phyloP scores from a whole-genome alignment of 2,888 invertebrate species.

The Euspilapteryx auroguttella region DNA sequence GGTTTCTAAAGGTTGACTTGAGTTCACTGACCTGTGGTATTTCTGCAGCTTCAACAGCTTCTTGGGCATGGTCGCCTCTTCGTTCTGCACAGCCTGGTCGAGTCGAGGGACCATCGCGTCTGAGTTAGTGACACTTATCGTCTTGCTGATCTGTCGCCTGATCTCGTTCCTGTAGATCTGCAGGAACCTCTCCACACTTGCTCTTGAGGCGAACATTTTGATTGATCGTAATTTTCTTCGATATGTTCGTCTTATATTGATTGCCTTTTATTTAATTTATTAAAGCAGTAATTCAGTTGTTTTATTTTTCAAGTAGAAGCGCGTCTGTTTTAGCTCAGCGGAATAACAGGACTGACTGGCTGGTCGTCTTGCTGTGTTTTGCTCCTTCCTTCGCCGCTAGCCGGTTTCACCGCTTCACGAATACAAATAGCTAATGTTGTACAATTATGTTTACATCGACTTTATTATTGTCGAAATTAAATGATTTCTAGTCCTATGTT shows the following conservation, averaged over 20 bases:
- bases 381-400: constrained; percentile 23
- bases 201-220: constrained; percentile 43
- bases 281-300: too few relatives aligned
- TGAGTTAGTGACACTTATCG: constrained; percentile 62
- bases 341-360: constrained; percentile 39
- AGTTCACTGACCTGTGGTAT: constrained; percentile 61
- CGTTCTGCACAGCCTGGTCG: constrained; percentile 32
- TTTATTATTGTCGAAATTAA: constrained; percentile 20
- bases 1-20: too few relatives aligned
- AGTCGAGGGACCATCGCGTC: constrained; percentile 58
- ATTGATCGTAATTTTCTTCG: neutral
- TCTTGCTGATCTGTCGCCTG: constrained; percentile 61
- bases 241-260: too few relatives aligned
- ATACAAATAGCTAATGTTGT: constrained; percentile 24
- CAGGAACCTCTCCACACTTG: constrained; percentile 34
- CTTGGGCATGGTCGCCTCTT: constrained; percentile 39
- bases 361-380: constrained; percentile 52
- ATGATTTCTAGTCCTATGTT: too few relatives aligned
- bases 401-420: constrained; percentile 29
- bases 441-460: constrained; percentile 45
- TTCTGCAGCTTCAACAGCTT: constrained; percentile 55
- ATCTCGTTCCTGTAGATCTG: constrained; percentile 45
- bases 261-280: too few relatives aligned
- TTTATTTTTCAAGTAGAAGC: too few relatives aligned
- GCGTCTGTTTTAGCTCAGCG: too few relatives aligned